Conservation (phyloP, 2,797 vertebrate genomes). For the Apogon hyalosoma region DNA sequence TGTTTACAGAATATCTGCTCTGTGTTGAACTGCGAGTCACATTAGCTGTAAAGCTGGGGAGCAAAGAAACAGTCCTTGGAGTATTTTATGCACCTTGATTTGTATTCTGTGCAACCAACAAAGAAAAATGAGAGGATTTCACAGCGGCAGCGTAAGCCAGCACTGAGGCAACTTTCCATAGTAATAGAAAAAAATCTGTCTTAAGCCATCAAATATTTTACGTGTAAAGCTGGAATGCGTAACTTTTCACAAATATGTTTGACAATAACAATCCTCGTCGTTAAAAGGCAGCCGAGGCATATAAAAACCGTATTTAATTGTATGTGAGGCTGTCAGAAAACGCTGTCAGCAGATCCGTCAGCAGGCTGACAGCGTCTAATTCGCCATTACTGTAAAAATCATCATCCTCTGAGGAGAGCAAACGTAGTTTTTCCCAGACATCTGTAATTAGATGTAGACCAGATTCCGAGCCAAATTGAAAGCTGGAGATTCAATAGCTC, state of each 20-base stretch:
- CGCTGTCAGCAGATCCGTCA: no score
- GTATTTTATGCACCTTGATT: constrained; percentile 26
- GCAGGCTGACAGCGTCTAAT: no score
- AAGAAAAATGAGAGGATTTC: constrained; percentile 22
- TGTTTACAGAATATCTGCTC: constrained; percentile 29
- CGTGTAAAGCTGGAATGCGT: background rate
- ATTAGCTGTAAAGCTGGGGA: constrained; percentile 31
- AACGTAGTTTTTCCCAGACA: background rate
- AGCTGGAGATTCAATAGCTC: background rate
- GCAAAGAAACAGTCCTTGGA: constrained; percentile 9
- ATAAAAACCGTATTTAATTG: no score
- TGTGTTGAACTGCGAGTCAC: constrained; percentile 33
- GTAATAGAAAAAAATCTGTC: constrained; percentile 5
- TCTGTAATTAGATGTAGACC: constrained; percentile 20
- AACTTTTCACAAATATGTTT: background rate
- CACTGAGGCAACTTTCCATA: constrained; percentile 20
- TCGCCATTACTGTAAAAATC: no score
- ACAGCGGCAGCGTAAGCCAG: constrained; percentile 6
- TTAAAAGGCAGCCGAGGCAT: background rate
- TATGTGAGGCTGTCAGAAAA: no score
- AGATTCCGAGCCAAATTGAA: constrained; percentile 10
- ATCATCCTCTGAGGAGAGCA: no score
- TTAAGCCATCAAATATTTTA: background rate
- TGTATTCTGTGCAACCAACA: constrained; percentile 27
- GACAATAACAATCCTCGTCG: no score